Evolutionary conservation across 1,140 invertebrate species (phyloP).

Genomic region (Apis mellifera): Amel_HAv3.1 CM009933.2:8098501-8099000

Average conservation of each 20-base stretch:
- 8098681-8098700: neutral
- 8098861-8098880: neutral
- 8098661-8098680: neutral
- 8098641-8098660: neutral
- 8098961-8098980: neutral
- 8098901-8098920: neutral
- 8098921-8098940: neutral
- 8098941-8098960: neutral
- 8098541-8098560: neutral
- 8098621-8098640: neutral
- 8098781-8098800: slow-evolving; percentile 18
- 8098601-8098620: neutral
- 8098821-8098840: slow-evolving; percentile 15
- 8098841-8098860: neutral
- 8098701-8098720: neutral
- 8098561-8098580: neutral
- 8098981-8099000: neutral
- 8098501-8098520: neutral
- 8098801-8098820: slow-evolving; percentile 1
- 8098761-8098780: neutral
- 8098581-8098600: neutral
- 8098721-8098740: slow-evolving; percentile 8
- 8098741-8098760: neutral
- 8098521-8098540: neutral
- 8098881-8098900: neutral